A percentile compares a stretch with the other conserved stretches of the same genome.
Conservation (phyloP, 2,797 vertebrate genomes). For the Sebastes flavidus region DNA sequence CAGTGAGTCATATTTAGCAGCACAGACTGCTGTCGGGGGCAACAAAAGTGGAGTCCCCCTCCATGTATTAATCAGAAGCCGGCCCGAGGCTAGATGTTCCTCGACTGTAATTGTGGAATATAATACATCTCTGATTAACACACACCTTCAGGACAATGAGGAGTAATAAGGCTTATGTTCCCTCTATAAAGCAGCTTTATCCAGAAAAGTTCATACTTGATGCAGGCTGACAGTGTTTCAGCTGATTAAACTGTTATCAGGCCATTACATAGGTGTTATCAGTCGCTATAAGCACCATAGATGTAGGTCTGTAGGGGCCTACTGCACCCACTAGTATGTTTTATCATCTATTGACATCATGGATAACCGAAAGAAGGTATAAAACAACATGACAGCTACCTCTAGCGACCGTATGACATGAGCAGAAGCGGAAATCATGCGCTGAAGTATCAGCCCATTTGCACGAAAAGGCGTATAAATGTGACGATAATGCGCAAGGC, state of each 20-base stretch:
- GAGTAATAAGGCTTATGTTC: conserved; percentile 1
- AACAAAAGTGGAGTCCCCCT: conserved; percentile 46
- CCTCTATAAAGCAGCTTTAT: background rate
- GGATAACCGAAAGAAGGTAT: too few species aligned
- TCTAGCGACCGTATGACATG: too few species aligned
- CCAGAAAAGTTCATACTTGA: background rate
- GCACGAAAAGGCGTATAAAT: too few species aligned
- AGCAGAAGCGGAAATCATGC: too few species aligned
- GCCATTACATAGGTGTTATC: too few species aligned
- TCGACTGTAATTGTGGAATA: conserved; percentile 58
- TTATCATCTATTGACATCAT: too few species aligned
- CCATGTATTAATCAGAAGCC: conserved; percentile 63
- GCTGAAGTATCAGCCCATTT: too few species aligned
- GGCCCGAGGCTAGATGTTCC: conserved; percentile 63
- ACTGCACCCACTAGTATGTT: too few species aligned
- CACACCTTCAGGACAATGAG: conserved; percentile 21
- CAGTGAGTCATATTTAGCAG: conserved; percentile 61
- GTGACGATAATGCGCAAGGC: too few species aligned
- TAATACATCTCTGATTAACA: conserved; percentile 57
- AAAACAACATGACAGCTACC: too few species aligned
- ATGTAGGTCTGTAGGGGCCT: too few species aligned
- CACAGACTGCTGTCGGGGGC: conserved; percentile 39
- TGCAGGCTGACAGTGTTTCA: background rate
- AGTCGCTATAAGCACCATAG: too few species aligned
- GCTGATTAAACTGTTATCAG: background rate